Conservation (phyloP, 2,113 vertebrate species). For the Odontophorus gujanensis region DNA sequence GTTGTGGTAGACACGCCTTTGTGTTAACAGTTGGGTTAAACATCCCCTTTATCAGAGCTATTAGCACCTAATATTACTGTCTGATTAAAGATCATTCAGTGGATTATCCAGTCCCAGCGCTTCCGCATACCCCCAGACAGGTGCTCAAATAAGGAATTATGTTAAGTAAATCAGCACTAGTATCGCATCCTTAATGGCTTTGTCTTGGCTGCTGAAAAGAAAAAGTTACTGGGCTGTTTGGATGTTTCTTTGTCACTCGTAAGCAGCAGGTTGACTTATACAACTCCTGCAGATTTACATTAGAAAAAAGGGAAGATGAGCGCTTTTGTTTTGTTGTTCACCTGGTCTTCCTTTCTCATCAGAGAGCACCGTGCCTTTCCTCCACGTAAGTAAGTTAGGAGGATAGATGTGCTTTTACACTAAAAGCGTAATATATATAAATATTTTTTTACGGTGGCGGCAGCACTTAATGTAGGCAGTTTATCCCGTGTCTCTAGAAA, state of each 20-base stretch:
- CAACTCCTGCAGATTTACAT: neutral
- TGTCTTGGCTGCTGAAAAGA: neutral
- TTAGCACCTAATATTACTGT: slow-evolving; percentile 59
- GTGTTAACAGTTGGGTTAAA: slow-evolving; percentile 52
- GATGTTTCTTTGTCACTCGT: neutral
- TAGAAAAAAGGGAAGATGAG: neutral
- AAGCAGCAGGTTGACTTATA: neutral
- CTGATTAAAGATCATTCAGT: slow-evolving; percentile 59
- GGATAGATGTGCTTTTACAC: neutral
- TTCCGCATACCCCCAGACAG: slow-evolving; percentile 13
- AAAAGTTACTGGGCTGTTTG: neutral
- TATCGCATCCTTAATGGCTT: neutral
- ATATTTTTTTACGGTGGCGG: neutral
- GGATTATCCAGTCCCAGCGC: slow-evolving; percentile 27
- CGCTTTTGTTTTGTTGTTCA: neutral
- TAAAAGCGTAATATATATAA: neutral
- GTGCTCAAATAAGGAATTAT: slow-evolving; percentile 46
- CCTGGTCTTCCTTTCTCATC: neutral
- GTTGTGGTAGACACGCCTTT: slow-evolving; percentile 13
- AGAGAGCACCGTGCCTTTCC: neutral
- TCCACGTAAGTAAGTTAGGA: neutral
- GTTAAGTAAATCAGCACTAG: slow-evolving; percentile 39
- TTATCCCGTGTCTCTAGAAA: neutral
- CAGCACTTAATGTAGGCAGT: neutral
- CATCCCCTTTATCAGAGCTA: slow-evolving; percentile 35